Evolutionary conservation across 2,113 vertebrate species (phyloP).

Genomic region (Amphiprion ocellaris): DNA sequence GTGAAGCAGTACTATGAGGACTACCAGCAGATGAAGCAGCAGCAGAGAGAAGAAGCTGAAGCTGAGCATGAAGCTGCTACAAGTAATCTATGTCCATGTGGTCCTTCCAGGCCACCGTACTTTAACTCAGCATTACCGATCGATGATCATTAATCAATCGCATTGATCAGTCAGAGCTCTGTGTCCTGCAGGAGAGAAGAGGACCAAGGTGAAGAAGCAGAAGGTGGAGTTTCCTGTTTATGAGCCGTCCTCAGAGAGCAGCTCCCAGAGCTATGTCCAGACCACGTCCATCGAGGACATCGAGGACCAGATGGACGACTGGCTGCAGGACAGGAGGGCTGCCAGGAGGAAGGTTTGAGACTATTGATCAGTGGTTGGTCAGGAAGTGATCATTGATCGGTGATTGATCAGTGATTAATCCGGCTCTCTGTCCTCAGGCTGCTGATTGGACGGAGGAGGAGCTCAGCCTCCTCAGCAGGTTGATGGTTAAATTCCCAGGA

Average conservation of each 20-base stretch:
- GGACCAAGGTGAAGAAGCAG: constrained; percentile 92
- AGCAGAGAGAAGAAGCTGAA: constrained; percentile 91
- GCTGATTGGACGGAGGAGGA: constrained; percentile 95
- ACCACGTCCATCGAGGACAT: constrained; percentile 95
- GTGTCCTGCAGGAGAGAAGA: constrained; percentile 85
- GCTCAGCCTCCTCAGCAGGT: constrained; percentile 93
- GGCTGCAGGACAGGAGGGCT: constrained; percentile 89
- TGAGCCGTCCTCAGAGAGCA: constrained; percentile 68
- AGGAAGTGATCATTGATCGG: too few species aligned
- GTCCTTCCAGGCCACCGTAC: neutral
- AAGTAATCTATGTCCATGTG: constrained; percentile 80
- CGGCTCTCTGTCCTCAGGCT: constrained; percentile 54
- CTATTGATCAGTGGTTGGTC: neutral
- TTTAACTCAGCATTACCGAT: neutral
- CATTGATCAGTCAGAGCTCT: neutral
- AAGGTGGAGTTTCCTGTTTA: constrained; percentile 95
- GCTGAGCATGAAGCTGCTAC: constrained; percentile 84
- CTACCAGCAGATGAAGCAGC: constrained; percentile 93
- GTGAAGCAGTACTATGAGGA: constrained; percentile 93
- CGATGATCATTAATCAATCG: neutral
- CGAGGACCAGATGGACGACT: constrained; percentile 96
- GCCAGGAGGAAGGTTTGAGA: constrained; percentile 89
- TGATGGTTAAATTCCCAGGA: constrained; percentile 98
- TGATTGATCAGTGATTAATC: too few species aligned
- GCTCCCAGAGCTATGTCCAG: constrained; percentile 87